Base-by-base conservation (phyloP, 2,113 vertebrate genomes). In the Tachysurus vachellii region DNA sequence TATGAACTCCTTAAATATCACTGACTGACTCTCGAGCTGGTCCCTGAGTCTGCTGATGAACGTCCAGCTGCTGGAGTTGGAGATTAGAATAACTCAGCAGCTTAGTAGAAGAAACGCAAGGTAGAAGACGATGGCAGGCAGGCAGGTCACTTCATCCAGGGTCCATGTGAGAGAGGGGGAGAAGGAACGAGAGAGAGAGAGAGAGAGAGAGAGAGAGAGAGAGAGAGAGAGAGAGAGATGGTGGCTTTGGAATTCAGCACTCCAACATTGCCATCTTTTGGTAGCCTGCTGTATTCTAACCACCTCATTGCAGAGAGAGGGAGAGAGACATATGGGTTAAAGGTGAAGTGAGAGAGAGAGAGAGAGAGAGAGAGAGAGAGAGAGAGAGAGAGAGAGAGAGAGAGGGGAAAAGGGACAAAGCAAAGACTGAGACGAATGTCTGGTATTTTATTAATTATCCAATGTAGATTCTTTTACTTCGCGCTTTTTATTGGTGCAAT, bases 181-280 rank as follows among this genome's bases (percentile, higher is more conserved):
- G 28, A 73, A 42, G 64, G 82, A 42, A 19, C 19, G 70, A 83
- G 61, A 82, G 70, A 79, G n/a, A 2, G 13, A 64, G 26, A 85
- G 76, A 54, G 59, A 88, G 89, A 44, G 75, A 56, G 1, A 66
- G 73, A 88, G 88, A 75, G 66, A 89, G 83, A 86, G 89, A 86
- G 91, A 91, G 84, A 90, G 88, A 91, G 57, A 80, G 54, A 75
- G 79, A 81, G 36, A 89, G 86, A 90, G 1, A 36, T 2, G 90
- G 88, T 87, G 90, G 53, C 88, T 90, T 94, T 94, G 88, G 90
- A 93, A 95, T 96, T 97, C 94, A 92, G 95, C 93, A 97, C 95
- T 92, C 94, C 97, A 98, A 98, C 96, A 99, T 95, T 97, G 97
- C 97, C 97, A 97, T 96, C 97, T 99, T 96, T 97, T 96, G 97